Conservation (phyloP, 1,140 invertebrate species). For the Pristionchus pacificus region DNA sequence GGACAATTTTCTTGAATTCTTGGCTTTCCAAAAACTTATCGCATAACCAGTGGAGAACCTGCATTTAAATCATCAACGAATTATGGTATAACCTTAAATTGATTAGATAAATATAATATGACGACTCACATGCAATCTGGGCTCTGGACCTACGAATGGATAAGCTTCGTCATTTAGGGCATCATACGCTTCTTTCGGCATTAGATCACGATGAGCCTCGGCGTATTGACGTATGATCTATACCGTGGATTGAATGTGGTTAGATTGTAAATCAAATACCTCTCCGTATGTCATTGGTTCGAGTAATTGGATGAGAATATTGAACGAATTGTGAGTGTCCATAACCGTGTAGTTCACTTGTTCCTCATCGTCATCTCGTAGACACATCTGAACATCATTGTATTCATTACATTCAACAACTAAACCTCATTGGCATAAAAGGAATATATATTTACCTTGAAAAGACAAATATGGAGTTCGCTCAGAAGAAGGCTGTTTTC, state of each 20-base stretch:
- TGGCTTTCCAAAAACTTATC: conserved; percentile 20
- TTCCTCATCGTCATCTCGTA: conserved; percentile 33
- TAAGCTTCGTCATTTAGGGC: conserved; percentile 23
- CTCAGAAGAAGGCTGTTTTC: conserved; percentile 29
- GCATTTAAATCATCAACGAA: background rate
- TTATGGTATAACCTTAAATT: background rate
- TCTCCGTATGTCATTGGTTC: conserved; percentile 35
- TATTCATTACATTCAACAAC: no score
- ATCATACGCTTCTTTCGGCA: conserved; percentile 6
- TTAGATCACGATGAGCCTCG: conserved; percentile 9
- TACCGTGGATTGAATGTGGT: background rate
- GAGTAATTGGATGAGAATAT: conserved; percentile 24
- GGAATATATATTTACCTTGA: conserved; percentile 11
- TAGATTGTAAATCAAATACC: background rate
- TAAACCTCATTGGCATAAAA: background rate
- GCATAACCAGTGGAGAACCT: conserved; percentile 21
- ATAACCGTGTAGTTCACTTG: conserved; percentile 29
- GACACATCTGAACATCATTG: background rate
- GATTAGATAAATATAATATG: background rate
- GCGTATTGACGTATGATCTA: conserved; percentile 18
- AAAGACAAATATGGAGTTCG: conserved; percentile 33
- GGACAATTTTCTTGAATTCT: conserved; percentile 29
- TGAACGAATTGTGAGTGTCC: conserved; percentile 26
- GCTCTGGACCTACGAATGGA: conserved; percentile 11
- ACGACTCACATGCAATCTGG: background rate